These are phyloP conservation scores for Ypsolopha sequella DNA, from an alignment of 2,888 invertebrate species.

Conservation along the genomic window DNA sequence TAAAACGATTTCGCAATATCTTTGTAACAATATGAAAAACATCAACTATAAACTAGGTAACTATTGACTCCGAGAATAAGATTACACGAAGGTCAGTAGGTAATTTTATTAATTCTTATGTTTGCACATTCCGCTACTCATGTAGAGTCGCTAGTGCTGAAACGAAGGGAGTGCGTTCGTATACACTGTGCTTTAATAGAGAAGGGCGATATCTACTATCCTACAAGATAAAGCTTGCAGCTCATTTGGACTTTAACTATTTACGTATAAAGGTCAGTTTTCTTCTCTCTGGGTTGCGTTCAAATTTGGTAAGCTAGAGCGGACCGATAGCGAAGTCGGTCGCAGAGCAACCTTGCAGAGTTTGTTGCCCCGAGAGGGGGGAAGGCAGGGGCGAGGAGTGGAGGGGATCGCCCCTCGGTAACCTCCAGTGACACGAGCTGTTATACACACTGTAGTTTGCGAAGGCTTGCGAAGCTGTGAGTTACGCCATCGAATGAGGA, in stretches of 20 bases:
- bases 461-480: background rate
- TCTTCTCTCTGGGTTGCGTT: no score
- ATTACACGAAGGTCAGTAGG: background rate
- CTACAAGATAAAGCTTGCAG: no score
- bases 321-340: slow-evolving; percentile 48
- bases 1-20: no score
- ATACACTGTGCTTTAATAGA: background rate
- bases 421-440: slow-evolving; percentile 52
- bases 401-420: slow-evolving; percentile 22
- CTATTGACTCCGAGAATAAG: no score
- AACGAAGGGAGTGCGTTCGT: slow-evolving; percentile 38
- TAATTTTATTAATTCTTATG: background rate
- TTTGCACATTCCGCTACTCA: background rate
- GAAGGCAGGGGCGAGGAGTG: slow-evolving; percentile 8
- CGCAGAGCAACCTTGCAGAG: slow-evolving; percentile 63
- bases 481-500: no score
- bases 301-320: slow-evolving; percentile 2
- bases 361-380: slow-evolving; percentile 54
- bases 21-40: no score
- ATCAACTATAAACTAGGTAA: no score
- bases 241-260: no score
- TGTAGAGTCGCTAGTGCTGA: slow-evolving; percentile 10
- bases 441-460: slow-evolving; percentile 3
- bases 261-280: no score
- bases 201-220: slow-evolving; percentile 10